Evolutionary conservation across 2,797 vertebrate genomes (phyloP).

Genomic region (Mareca penelope): DNA sequence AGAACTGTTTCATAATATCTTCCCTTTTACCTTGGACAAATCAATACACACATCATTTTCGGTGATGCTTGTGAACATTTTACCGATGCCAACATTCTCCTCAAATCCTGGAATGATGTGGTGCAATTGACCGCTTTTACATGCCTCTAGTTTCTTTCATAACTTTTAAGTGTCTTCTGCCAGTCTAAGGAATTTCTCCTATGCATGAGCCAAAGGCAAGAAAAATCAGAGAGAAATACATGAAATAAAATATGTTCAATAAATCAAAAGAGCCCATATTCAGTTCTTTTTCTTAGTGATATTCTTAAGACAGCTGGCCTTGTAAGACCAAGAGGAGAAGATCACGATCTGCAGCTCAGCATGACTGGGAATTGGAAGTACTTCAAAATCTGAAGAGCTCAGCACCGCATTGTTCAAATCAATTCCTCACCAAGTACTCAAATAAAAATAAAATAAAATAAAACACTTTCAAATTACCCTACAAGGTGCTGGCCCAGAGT

Average conservation of each 20-base stretch:
- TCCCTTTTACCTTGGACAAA: background rate
- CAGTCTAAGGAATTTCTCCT: background rate
- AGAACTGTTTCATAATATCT: background rate
- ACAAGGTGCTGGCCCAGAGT: slow-evolving; percentile 49
- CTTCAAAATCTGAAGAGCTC: slow-evolving; percentile 38
- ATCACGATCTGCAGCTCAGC: slow-evolving; percentile 21
- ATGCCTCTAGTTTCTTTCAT: background rate
- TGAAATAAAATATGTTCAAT: slow-evolving; percentile 23
- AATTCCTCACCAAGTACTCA: slow-evolving; percentile 57
- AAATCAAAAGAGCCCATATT: background rate
- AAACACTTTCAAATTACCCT: slow-evolving; percentile 58
- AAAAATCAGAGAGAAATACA: background rate
- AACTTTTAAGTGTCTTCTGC: background rate
- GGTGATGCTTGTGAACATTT: background rate
- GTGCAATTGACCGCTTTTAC: background rate
- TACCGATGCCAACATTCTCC: background rate
- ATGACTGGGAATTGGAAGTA: slow-evolving; percentile 57
- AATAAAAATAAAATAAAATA: slow-evolving; percentile 19
- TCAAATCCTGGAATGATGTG: background rate
- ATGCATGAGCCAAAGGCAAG: background rate
- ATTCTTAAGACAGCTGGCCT: slow-evolving; percentile 31
- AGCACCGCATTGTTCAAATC: slow-evolving; percentile 30
- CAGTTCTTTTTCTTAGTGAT: slow-evolving; percentile 8
- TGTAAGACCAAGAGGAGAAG: slow-evolving; percentile 24
- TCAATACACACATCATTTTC: background rate